A percentile compares a stretch with the other conserved stretches of the same genome.
phyloP scores from a whole-genome alignment of 37 sponge, comb jelly and placozoan genomes.

The Cladorhizidae sp. region DNA sequence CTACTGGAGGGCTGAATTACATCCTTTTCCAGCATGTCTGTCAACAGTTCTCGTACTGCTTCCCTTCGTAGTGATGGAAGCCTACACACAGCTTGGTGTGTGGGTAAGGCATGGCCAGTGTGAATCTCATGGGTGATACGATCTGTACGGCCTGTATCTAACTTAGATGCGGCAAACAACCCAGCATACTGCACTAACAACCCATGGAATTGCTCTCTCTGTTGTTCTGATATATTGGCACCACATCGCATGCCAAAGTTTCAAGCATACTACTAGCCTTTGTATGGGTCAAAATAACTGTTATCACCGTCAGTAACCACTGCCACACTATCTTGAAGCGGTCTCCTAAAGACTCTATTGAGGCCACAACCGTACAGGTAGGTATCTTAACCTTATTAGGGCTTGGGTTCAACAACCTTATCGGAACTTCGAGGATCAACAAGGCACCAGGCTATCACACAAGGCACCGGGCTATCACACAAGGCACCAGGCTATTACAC shows the following conservation, averaged over 20 bases:
- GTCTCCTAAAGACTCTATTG: no score
- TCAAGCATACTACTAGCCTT: no score
- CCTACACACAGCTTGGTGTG: conserved; percentile 12
- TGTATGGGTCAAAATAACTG: no score
- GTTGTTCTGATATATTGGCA: background rate
- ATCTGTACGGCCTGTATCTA: background rate
- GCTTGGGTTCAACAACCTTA: no score
- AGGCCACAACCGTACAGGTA: no score
- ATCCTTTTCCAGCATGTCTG: conserved; percentile 9
- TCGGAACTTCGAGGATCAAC: no score
- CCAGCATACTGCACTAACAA: background rate
- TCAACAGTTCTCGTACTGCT: background rate
- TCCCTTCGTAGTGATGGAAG: background rate
- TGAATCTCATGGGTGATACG: background rate
- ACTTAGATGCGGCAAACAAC: background rate
- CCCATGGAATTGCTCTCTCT: background rate
- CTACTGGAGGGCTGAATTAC: conserved; percentile 21
- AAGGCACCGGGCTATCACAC: no score
- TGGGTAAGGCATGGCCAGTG: background rate
- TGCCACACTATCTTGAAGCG: no score
- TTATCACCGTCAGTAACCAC: no score
- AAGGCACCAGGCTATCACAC: no score
- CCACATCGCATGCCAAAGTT: background rate
- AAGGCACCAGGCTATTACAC: no score
- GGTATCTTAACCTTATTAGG: no score